phyloP scores from a whole-genome alignment of 2,888 invertebrate species.

The Harmothoe impar region DNA sequence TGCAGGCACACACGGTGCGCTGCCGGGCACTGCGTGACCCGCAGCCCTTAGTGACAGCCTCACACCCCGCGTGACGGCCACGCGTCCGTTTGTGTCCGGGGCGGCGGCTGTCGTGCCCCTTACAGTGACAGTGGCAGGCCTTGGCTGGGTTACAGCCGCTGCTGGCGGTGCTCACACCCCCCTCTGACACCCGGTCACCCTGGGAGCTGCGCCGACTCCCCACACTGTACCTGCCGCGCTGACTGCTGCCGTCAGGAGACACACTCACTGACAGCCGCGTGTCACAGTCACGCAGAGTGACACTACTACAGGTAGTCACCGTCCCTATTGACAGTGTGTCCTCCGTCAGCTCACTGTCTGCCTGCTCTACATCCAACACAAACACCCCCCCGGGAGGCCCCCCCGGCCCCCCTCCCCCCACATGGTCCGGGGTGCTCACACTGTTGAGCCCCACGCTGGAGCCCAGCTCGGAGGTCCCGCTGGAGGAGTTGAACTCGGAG shows the following conservation, averaged over 20 bases:
- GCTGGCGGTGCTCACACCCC: not conserved
- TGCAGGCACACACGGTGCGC: conserved; percentile 3
- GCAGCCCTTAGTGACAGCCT: not conserved
- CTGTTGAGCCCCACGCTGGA: conserved; percentile 12
- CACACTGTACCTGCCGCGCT: too few species aligned
- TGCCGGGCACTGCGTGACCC: not conserved
- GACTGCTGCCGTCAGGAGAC: conserved; percentile 31
- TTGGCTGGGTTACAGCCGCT: not conserved
- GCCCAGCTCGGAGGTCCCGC: conserved; percentile 44
- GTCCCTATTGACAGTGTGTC: conserved; percentile 43
- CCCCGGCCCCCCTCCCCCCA: not conserved
- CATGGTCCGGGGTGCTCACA: not conserved
- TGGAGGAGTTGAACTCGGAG: conserved; percentile 55
- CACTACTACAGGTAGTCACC: conserved; percentile 45
- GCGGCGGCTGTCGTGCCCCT: conserved; percentile 43
- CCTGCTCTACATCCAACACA: not conserved
- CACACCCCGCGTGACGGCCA: not conserved
- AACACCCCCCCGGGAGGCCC: not conserved
- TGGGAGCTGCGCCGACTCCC: not conserved
- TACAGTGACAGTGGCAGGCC: conserved; percentile 51
- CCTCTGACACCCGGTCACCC: not conserved
- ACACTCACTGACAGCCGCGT: not conserved
- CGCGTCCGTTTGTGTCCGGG: conserved; percentile 32
- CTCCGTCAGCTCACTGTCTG: not conserved
- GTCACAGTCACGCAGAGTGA: conserved; percentile 25